Evolutionary conservation across 2,113 vertebrate genomes (phyloP).

Genomic region (Illadopsis cleaveri): DNA sequence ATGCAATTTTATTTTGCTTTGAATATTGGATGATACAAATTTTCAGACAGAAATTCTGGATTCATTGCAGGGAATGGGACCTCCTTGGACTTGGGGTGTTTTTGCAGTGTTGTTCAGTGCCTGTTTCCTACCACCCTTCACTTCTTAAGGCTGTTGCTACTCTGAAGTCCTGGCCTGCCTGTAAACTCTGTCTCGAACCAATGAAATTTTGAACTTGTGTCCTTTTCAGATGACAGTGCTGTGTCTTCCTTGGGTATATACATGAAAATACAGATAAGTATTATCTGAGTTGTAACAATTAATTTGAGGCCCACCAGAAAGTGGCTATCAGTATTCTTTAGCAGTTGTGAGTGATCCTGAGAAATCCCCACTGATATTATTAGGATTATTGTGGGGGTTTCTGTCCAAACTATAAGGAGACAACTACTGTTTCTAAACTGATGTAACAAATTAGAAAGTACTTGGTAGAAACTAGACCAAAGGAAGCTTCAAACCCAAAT

Average conservation of each 20-base stretch:
- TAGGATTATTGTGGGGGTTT: background rate
- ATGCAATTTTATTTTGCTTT: background rate
- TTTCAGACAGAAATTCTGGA: background rate
- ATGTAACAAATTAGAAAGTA: background rate
- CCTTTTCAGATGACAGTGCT: background rate
- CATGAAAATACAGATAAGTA: slow-evolving; percentile 10
- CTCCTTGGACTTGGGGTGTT: background rate
- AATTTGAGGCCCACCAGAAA: slow-evolving; percentile 18
- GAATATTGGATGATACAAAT: background rate
- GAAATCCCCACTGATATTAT: background rate
- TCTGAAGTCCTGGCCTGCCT: background rate
- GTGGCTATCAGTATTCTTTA: slow-evolving; percentile 4
- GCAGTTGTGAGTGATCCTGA: slow-evolving; percentile 3
- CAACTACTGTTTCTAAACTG: slow-evolving; percentile 14
- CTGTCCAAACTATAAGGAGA: background rate
- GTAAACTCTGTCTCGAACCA: background rate
- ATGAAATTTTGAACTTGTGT: background rate
- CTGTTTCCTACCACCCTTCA: background rate
- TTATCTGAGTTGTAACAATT: slow-evolving; percentile 47
- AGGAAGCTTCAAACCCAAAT: background rate
- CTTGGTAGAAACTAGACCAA: slow-evolving; percentile 37
- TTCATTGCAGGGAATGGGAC: background rate
- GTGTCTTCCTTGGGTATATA: background rate
- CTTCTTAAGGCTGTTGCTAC: background rate
- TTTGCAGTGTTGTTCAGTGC: background rate